Evolutionary conservation across 2,113 vertebrate species (phyloP).

Genomic region (pig (Sus scrofa)): DNA sequence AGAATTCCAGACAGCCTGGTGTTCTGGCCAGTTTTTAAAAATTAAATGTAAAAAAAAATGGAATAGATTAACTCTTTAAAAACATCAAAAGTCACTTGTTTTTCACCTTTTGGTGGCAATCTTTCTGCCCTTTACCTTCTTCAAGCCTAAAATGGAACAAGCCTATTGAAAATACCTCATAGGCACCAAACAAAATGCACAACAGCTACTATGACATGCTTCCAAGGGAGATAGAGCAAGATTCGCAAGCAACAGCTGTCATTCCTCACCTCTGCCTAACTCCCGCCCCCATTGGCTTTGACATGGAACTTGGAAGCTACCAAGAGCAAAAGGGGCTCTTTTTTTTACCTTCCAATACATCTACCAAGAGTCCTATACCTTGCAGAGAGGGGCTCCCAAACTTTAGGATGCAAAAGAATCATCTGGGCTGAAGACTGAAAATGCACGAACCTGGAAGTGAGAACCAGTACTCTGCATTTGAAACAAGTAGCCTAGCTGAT

Average conservation of each 20-base stretch:
- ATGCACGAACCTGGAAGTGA: neutral
- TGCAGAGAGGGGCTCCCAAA: neutral
- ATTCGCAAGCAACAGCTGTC: neutral
- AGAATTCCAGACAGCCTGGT: neutral
- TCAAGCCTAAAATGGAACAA: slow-evolving; percentile 38
- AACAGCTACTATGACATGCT: neutral
- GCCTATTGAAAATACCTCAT: slow-evolving; percentile 44
- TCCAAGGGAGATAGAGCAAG: neutral
- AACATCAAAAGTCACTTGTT: slow-evolving; percentile 29
- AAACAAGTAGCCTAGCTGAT: slow-evolving; percentile 41
- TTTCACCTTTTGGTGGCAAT: slow-evolving; percentile 38
- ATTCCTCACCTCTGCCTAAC: neutral
- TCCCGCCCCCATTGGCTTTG: neutral
- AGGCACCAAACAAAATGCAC: slow-evolving; percentile 12
- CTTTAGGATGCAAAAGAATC: neutral
- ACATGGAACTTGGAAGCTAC: neutral
- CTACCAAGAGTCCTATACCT: neutral
- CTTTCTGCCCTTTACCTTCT: neutral
- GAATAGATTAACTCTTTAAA: slow-evolving; percentile 26
- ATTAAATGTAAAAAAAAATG: slow-evolving; percentile 36
- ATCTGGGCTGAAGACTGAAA: slow-evolving; percentile 32
- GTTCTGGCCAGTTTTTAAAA: neutral
- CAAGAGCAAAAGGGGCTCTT: slow-evolving; percentile 38
- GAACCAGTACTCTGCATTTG: slow-evolving; percentile 7
- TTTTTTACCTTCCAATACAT: neutral